A percentile compares a stretch with the other conserved stretches of the same genome.
These are phyloP conservation scores for Drosophila anomalipes DNA, from an alignment of 2,888 invertebrate species.

Conservation along the genomic window DNA sequence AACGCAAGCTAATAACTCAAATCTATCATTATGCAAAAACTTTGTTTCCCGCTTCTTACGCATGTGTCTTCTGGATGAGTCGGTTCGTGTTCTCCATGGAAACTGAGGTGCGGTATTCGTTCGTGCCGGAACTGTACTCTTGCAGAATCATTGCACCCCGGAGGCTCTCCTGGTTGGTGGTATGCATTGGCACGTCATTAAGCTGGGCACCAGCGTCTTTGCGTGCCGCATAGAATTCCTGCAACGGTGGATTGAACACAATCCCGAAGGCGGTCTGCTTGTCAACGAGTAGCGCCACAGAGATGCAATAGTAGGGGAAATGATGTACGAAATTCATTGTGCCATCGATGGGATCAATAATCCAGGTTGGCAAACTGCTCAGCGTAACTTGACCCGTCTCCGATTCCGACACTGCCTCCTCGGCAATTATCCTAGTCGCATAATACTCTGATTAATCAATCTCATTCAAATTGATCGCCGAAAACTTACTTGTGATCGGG, in stretches of 20 bases:
- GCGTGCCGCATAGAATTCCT: conserved; percentile 55
- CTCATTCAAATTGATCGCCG: background rate
- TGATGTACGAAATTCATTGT: conserved; percentile 64
- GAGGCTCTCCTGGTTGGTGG: conserved; percentile 41
- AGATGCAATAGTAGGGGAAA: conserved; percentile 71
- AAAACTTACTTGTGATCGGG: conserved; percentile 58
- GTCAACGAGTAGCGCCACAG: conserved; percentile 57
- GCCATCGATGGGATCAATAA: conserved; percentile 71
- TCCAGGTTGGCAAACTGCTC: conserved; percentile 58
- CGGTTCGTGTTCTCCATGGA: conserved; percentile 89
- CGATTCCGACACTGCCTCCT: conserved; percentile 24
- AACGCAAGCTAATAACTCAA: conserved; percentile 88
- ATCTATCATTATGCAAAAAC: background rate
- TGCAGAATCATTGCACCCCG: conserved; percentile 57
- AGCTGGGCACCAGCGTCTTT: conserved; percentile 47
- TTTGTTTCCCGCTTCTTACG: conserved; percentile 85
- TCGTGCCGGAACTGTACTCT: conserved; percentile 47
- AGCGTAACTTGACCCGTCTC: conserved; percentile 35
- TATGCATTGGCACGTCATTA: conserved; percentile 35
- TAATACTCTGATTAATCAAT: background rate
- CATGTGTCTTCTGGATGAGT: conserved; percentile 89
- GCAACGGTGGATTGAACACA: conserved; percentile 56
- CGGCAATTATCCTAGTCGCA: conserved; percentile 55
- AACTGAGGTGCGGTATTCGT: conserved; percentile 74
- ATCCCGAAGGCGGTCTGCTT: conserved; percentile 53